These are phyloP conservation scores for Dasyprocta punctata DNA, from an alignment of 2,113 vertebrate species.

Conservation along the genomic window DNA sequence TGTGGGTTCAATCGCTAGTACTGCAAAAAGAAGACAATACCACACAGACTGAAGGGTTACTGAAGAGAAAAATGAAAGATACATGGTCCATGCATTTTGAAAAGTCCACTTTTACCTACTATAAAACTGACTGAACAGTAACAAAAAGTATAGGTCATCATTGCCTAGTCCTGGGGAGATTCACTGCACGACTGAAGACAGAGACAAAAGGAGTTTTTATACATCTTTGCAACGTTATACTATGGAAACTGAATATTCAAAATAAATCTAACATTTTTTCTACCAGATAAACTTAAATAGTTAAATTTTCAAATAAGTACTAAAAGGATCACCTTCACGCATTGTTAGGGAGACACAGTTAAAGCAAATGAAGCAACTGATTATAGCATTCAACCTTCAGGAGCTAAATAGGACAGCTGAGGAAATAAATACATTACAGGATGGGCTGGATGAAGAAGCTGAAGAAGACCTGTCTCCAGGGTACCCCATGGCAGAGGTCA, in stretches of 20 bases:
- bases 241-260: background rate
- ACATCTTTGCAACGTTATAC: background rate
- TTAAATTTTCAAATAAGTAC: slow-evolving; percentile 21
- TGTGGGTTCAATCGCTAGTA: background rate
- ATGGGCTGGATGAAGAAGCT: background rate
- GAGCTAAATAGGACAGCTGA: background rate
- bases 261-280: background rate
- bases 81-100: background rate
- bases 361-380: slow-evolving; percentile 2
- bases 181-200: background rate
- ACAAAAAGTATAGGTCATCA: background rate
- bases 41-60: background rate
- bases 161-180: background rate
- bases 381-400: background rate
- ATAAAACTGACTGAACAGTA: background rate
- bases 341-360: slow-evolving; percentile 1
- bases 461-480: background rate
- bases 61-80: background rate
- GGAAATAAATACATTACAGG: background rate
- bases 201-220: background rate
- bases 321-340: background rate
- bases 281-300: background rate
- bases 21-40: background rate
- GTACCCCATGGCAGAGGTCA: background rate
- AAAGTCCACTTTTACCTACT: background rate